Conservation (phyloP, 2,888 invertebrate species). For the Galerucella nymphaeae region DNA sequence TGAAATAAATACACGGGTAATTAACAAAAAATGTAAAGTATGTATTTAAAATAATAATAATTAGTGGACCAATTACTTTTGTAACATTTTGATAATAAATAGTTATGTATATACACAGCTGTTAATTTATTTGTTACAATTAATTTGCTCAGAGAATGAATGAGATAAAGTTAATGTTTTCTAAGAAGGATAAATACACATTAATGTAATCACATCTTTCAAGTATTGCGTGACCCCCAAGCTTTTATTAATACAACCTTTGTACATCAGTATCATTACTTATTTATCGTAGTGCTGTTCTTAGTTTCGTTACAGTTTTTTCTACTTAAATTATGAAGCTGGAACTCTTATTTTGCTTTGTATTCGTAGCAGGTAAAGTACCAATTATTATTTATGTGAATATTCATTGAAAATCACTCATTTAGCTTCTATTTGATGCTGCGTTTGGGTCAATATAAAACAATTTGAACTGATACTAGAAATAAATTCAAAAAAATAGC, state of each 20-base stretch:
- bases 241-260: constrained; percentile 12
- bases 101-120: not conserved
- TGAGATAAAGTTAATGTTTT: not conserved
- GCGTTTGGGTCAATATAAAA: no score
- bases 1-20: no score
- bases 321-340: not conserved
- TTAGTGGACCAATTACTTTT: not conserved
- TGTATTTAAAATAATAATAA: not conserved
- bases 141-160: not conserved
- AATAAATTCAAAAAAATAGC: no score
- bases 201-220: constrained; percentile 9
- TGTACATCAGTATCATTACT: not conserved
- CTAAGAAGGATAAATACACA: constrained; percentile 9
- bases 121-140: no score
- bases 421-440: no score
- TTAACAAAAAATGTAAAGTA: not conserved
- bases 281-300: not conserved
- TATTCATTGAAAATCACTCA: no score
- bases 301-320: not conserved
- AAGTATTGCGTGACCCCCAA: not conserved
- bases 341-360: not conserved
- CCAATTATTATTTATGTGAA: not conserved
- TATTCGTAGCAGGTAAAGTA: constrained; percentile 6
- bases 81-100: not conserved
- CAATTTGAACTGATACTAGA: no score